A percentile compares a stretch with the other conserved stretches of the same genome.
These are phyloP conservation scores for Percopsis omiscomaycus DNA, from an alignment of 2,797 vertebrate genomes.

Conservation along the genomic window DNA sequence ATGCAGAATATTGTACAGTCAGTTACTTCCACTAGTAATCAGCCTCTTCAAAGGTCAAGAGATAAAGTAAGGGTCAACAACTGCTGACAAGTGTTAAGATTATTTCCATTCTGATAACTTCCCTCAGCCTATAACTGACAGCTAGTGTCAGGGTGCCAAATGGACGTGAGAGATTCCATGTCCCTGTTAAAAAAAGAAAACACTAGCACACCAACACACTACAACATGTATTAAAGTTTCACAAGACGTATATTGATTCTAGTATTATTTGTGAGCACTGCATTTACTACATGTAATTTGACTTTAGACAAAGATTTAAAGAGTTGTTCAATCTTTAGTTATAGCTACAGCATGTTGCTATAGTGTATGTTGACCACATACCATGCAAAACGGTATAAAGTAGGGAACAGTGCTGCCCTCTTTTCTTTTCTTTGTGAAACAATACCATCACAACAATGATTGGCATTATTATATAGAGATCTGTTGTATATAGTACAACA, in stretches of 20 bases:
- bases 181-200: constrained; percentile 47
- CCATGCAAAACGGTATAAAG: not conserved
- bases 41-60: constrained; percentile 64
- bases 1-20: constrained; percentile 8
- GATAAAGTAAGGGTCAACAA: constrained; percentile 69
- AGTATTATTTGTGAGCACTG: too few species aligned
- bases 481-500: too few species aligned
- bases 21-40: constrained; percentile 32
- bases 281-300: too few species aligned
- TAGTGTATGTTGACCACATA: constrained; percentile 7
- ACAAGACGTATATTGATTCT: too few species aligned
- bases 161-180: constrained; percentile 66
- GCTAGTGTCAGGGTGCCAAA: constrained; percentile 61
- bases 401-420: too few species aligned
- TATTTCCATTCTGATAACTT: constrained; percentile 68
- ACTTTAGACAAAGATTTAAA: too few species aligned
- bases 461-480: too few species aligned
- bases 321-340: not conserved
- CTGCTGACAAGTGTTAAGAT: constrained; percentile 72
- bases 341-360: not conserved
- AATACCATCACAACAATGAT: too few species aligned
- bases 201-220: constrained; percentile 46
- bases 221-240: not conserved
- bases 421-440: too few species aligned
- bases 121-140: constrained; percentile 45